Conservation (phyloP, 2,888 invertebrate genomes). For the Formica aserva region DNA sequence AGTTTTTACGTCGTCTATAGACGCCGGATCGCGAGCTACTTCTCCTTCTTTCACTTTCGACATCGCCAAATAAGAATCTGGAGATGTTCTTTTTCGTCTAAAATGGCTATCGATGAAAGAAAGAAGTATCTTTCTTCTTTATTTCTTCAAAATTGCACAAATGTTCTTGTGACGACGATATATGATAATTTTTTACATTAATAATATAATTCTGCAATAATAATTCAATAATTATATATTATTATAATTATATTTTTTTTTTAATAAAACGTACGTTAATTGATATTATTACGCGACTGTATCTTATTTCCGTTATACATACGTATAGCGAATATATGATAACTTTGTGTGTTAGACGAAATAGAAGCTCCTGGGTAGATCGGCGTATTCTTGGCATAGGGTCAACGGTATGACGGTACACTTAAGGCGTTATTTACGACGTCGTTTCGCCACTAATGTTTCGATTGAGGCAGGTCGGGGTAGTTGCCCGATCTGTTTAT, state of each 20-base stretch:
- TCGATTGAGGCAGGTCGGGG: conserved; percentile 83
- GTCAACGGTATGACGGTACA: conserved; percentile 78
- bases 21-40: conserved; percentile 46
- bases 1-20: conserved; percentile 55
- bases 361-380: conserved; percentile 62
- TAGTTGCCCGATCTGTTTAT: conserved; percentile 82
- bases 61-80: conserved; percentile 48
- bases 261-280: neutral
- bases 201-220: neutral
- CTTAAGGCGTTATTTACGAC: conserved; percentile 85
- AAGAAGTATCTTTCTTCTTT: conserved; percentile 21
- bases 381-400: conserved; percentile 69
- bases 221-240: neutral
- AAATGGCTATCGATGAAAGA: conserved; percentile 38
- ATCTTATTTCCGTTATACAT: neutral
- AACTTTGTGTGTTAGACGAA: conserved; percentile 57
- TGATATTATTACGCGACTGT: neutral
- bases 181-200: neutral
- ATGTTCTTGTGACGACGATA: neutral
- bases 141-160: conserved; percentile 17
- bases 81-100: conserved; percentile 32
- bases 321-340: conserved; percentile 6
- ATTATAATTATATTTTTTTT: neutral
- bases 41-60: conserved; percentile 53
- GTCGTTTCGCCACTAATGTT: conserved; percentile 82